These are phyloP conservation scores for Tachystola acroxantha DNA, from an alignment of 2,888 invertebrate genomes.

Conservation along the genomic window DNA sequence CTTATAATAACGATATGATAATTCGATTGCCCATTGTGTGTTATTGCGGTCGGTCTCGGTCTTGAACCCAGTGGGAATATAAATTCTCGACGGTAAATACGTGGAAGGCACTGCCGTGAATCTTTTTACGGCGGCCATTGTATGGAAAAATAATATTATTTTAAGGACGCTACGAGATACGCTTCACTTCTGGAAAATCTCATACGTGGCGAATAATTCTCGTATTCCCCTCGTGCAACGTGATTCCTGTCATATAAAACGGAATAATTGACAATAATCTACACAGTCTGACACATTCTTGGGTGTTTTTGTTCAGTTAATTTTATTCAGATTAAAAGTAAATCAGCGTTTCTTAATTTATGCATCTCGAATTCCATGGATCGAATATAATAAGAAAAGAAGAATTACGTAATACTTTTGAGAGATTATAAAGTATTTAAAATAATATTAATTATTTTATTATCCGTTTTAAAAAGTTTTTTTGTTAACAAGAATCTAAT, in stretches of 20 bases:
- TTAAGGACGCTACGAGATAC: conserved; percentile 19
- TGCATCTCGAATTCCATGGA: no score
- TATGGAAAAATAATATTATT: conserved; percentile 51
- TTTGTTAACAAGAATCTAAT: no score
- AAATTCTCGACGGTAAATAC: conserved; percentile 71
- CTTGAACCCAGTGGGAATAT: conserved; percentile 62
- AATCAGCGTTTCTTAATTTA: no score
- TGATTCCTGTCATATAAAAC: background rate
- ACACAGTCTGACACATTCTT: no score
- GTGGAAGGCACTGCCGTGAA: conserved; percentile 57
- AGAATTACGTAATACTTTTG: no score
- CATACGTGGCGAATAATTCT: background rate
- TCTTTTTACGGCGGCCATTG: conserved; percentile 59
- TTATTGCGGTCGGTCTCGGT: conserved; percentile 58
- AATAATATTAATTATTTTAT: no score
- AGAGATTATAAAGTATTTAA: no score
- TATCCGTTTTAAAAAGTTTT: no score
- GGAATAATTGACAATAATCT: background rate
- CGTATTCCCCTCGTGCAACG: background rate
- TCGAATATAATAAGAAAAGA: no score
- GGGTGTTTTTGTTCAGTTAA: no score
- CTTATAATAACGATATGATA: conserved; percentile 65
- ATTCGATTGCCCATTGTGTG: conserved; percentile 70
- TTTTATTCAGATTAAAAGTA: no score
- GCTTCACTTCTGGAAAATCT: conserved; percentile 33